Evolutionary conservation across 2,113 vertebrate species (phyloP).

Genomic region (Microtus oregoni): DNA sequence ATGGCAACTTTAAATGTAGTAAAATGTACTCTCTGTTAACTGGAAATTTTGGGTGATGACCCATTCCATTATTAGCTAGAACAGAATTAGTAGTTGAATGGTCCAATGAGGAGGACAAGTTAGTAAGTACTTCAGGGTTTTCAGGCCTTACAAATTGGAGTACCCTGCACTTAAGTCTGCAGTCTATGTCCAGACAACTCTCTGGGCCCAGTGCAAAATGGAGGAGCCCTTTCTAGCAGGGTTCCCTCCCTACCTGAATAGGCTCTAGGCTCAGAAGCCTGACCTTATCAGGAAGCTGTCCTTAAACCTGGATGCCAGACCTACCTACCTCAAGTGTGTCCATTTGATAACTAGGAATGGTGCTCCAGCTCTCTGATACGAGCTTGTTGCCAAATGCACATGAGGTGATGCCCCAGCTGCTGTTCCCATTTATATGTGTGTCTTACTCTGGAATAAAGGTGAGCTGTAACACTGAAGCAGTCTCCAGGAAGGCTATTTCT

Average conservation of each 20-base stretch:
- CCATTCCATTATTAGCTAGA: neutral
- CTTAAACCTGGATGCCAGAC: neutral
- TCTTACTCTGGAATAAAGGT: neutral
- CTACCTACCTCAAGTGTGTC: neutral
- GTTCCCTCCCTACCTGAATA: neutral
- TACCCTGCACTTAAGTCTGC: neutral
- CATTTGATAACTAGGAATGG: neutral
- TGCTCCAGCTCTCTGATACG: neutral
- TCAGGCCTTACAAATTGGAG: neutral
- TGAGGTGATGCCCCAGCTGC: neutral
- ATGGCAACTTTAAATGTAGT: neutral
- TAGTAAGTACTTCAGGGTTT: neutral
- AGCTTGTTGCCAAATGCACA: neutral
- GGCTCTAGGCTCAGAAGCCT: neutral
- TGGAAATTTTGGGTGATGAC: neutral
- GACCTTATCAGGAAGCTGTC: neutral
- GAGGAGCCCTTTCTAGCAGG: neutral
- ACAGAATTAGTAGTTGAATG: neutral
- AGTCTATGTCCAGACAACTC: neutral
- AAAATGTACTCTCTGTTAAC: neutral
- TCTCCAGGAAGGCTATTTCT: neutral
- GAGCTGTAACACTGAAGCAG: neutral
- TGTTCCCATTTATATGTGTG: neutral
- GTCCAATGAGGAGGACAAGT: neutral
- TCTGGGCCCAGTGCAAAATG: neutral